Evolutionary conservation across 2,113 vertebrate genomes (phyloP), one percentile per base, ranked within the genome.

Genomic region (Eulacestoma nigropectus): DNA sequence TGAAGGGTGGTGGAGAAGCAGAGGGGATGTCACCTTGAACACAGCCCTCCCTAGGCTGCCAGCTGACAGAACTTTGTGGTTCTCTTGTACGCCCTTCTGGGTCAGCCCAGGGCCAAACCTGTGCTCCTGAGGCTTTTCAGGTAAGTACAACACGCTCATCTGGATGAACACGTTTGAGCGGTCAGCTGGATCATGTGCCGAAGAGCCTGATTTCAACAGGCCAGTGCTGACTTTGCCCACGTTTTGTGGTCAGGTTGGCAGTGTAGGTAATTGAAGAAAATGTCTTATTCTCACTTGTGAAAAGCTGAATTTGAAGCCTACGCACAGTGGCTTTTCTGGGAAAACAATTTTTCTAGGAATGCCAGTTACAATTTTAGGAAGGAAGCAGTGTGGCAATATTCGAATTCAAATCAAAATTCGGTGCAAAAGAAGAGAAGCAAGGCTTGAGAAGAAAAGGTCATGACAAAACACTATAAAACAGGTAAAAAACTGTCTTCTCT

Each of bases 321-420:
- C 69, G 13, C 86, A 89, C n/a, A 78, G 64, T 64, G 76, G 85
- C 76, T 96, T 94, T 93, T 96, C 94, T 95, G 87, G 95, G 92
- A 95, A 96, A 94, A 81, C 59, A 93, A 82, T 68, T 89, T 93
- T 96, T 95, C 88, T 82, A 86, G 90, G 93, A 95, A 96, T 93
- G 90, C 84, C 88, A 95, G 85, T 90, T 84, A 77, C 44, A 95
- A 92, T 95, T 96, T 97, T 96, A 96, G 90, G 68, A 91, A 90
- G 82, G 63, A 96, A 96, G 88, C 79, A 94, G 95, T 50, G 85
- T 64, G 68, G 60, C 46, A 92, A 75, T 77, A 89, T 87, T 84
- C 86, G 95, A 96, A 89, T 90, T 92, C 63, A 93, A 81, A 86
- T 89, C 47, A 70, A 90, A 68, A 57, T 84, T 90, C 57, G 9